These are phyloP conservation scores for Globodera ellingtonae DNA, from an alignment of 1,140 invertebrate species.

Conservation along the genomic window DNA sequence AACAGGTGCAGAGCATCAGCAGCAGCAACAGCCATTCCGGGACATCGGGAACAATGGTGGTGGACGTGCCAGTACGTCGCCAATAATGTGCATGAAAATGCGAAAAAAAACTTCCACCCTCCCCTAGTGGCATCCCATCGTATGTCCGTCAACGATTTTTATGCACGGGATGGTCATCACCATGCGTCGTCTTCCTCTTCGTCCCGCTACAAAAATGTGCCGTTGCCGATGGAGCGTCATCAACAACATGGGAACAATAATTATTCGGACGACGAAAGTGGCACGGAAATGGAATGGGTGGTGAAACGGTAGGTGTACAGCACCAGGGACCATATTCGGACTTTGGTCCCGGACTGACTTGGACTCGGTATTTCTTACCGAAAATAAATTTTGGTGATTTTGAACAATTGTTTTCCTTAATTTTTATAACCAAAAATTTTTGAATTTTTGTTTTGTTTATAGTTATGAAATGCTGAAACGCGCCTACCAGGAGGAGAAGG, in stretches of 20 bases:
- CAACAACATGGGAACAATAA: background rate
- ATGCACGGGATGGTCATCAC: background rate
- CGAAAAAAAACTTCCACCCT: background rate
- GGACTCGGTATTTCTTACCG: too few species aligned
- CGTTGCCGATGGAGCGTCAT: background rate
- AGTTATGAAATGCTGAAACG: background rate
- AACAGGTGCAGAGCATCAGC: background rate
- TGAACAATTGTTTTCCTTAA: too few species aligned
- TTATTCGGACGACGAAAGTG: background rate
- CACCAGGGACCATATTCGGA: too few species aligned
- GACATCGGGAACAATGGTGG: conserved; percentile 17
- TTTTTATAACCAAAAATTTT: too few species aligned
- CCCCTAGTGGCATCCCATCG: background rate
- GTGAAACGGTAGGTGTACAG: background rate
- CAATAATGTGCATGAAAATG: background rate
- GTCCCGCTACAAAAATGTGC: conserved; percentile 19
- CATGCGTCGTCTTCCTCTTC: background rate
- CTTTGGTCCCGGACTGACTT: too few species aligned
- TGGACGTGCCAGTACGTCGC: background rate
- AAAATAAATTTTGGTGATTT: too few species aligned
- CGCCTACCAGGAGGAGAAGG: background rate
- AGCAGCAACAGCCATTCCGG: conserved; percentile 1
- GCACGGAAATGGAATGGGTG: background rate
- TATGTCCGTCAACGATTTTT: background rate
- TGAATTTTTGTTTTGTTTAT: background rate